Evolutionary conservation across 2,797 vertebrate genomes (phyloP), one percentile per base, ranked within the genome.

Genomic region (Esox masquinongy): DNA sequence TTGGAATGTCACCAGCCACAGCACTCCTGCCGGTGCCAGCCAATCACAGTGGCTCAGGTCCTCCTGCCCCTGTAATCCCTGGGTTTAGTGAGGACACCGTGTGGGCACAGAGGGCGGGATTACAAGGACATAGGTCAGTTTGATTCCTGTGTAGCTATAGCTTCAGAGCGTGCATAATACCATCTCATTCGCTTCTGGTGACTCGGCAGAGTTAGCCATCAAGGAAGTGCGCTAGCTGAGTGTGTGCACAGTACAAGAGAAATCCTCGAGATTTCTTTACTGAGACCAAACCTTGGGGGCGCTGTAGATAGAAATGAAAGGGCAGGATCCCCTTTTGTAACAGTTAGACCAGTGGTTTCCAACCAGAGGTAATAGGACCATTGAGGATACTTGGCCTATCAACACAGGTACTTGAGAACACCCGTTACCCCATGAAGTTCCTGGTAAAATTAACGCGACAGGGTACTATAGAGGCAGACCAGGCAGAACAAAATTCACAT

Each of bases 1-100:
- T 68, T 19, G 22, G 74, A 69, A 69, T 75, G 74, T 75, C 66
- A 56, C n/a, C 50, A 1, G 31, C 64, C 29, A 16, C 22, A 15
- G 71, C 16, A 39, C 19, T 36, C 51, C 51, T 22, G 71, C 51
- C 9, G 59, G 53, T 36, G 71, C 71, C 29, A 72, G 53, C 59
- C 61, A 26, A 17, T 24, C 74, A 39, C 31, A 53, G 49, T 12
- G 12, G 8, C 56, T 61, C 67, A 43, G 24, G 17, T 39, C 66
- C 68, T 34, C 66, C 66, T 24, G 50, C 29, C 22, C 56, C 50
- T 34, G 31, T 43, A 43, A 64, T 67, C 31, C 47, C 7, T 6
- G 3, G 26, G 29, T 4, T 66, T 34, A 16, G 14, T 7, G 63
- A 34, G 63, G 29, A 66, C 26, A 17, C 6, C 2, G 22, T 14